Base-by-base conservation (phyloP, 2,888 invertebrate species). In the Yponomeuta cagnagella region DNA sequence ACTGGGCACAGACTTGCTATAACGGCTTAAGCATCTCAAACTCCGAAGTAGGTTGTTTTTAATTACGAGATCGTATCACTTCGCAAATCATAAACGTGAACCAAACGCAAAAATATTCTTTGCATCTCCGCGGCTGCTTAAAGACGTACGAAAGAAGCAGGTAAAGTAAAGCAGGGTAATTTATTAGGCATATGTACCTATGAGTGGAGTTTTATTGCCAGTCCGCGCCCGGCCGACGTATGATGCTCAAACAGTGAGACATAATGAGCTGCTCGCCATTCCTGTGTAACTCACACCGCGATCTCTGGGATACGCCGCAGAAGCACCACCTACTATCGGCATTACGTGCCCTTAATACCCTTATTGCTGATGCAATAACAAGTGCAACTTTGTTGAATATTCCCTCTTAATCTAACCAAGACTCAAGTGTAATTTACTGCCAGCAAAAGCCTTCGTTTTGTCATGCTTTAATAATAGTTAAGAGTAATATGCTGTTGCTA, bases 231-330 rank as follows among this genome's bases (percentile, higher is more conserved):
- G 65, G 9, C 52, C 33, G 43, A 9, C 43, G 43, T 5, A 9
- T 8, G 43, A 12, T 15, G 52, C 15, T 58, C 52, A 58, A 58
- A 58, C 15, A 58, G 52, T 58, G 15, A 58, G 52, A 58, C 52
- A 58, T 67, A 67, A 67, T 67, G 67, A 67, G 68, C 52, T 12
- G 23, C 52, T 52, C 52, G 4, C 12, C 68, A 48, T 63, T 70
- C 70, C 63, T 69, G 48, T 71, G 73, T 72, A 73, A 72, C 70
- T 69, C 78, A 79, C 77, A 78, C 80, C 76, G 77, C 78, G 77
- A n/a, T 43, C 43, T 6, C 67, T n/a, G 15, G 15, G 15, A 2
- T 58, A 15, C 15, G 8, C 52, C 52, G 12, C 52, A 58, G 52
- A 58, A 58, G 52, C 15, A 15, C 52, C 12, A 12, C 15, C 15